These are phyloP conservation scores for Biston stratarius DNA, from an alignment of 2,888 invertebrate genomes.

Conservation along the genomic window DNA sequence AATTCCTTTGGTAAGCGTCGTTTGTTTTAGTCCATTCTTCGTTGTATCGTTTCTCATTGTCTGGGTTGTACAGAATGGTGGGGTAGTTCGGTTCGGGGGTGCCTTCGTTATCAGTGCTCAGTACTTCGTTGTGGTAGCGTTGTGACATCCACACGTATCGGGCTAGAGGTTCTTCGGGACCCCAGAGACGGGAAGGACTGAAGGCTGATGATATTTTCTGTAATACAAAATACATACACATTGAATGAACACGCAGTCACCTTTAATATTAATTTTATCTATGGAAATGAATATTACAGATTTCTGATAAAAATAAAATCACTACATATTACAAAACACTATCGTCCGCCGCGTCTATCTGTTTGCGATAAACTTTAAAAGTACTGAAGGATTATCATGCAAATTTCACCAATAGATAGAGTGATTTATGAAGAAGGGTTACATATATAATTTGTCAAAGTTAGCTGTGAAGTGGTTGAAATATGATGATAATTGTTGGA, in stretches of 20 bases:
- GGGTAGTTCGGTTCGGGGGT: conserved; percentile 68
- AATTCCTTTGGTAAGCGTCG: conserved; percentile 62
- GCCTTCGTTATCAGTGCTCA: conserved; percentile 64
- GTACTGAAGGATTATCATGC: too few relatives aligned
- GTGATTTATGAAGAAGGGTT: too few relatives aligned
- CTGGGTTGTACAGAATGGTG: conserved; percentile 61
- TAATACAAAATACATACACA: conserved; percentile 21
- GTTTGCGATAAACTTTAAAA: too few relatives aligned
- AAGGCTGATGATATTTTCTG: conserved; percentile 81
- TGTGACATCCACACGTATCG: conserved; percentile 83
- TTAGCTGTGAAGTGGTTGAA: too few relatives aligned
- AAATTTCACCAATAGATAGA: too few relatives aligned
- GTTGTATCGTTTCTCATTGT: conserved; percentile 63
- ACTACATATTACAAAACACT: too few relatives aligned
- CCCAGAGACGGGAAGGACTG: conserved; percentile 78
- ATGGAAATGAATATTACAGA: too few relatives aligned
- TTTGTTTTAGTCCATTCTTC: conserved; percentile 59
- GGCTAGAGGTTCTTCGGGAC: conserved; percentile 80
- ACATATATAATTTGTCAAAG: too few relatives aligned
- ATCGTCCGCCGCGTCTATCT: too few relatives aligned
- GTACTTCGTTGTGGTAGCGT: conserved; percentile 67
- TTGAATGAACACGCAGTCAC: not conserved
- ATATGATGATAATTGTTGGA: too few relatives aligned
- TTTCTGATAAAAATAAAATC: too few relatives aligned
- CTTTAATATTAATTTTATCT: too few relatives aligned